Conservation (phyloP, 2,888 invertebrate genomes). For the Cordilura impudica region DNA sequence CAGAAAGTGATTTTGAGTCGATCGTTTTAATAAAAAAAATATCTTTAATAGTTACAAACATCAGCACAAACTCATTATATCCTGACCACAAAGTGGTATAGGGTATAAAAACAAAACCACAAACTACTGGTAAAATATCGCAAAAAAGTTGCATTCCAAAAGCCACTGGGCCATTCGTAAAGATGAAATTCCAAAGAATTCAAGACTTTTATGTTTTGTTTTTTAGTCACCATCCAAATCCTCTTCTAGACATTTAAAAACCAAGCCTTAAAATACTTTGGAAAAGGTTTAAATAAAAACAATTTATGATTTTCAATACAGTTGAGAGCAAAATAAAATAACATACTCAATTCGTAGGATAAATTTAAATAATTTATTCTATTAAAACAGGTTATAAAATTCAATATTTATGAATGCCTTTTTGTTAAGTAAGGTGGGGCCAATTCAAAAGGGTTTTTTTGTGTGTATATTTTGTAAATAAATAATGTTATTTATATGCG, state of each 20-base stretch:
- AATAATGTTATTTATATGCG: conserved; percentile 54
- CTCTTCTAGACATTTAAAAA: not conserved
- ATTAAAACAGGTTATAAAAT: not conserved
- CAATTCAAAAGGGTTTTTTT: not conserved
- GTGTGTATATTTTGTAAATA: not conserved
- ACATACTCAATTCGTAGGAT: not conserved
- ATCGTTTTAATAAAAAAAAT: too few relatives aligned
- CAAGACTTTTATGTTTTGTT: not conserved
- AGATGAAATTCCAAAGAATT: not conserved
- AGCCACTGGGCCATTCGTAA: not conserved
- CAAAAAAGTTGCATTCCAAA: not conserved
- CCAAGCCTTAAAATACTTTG: not conserved
- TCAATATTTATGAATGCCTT: conserved; percentile 10
- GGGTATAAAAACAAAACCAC: too few relatives aligned
- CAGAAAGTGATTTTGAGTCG: too few relatives aligned
- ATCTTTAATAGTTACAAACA: too few relatives aligned
- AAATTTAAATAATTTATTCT: not conserved
- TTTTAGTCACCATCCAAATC: not conserved
- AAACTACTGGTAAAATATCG: not conserved
- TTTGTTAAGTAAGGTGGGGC: conserved; percentile 5
- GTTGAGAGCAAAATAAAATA: not conserved
- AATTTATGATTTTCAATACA: not conserved
- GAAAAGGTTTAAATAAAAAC: not conserved
- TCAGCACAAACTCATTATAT: too few relatives aligned
- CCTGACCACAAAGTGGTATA: too few relatives aligned